phyloP scores from a whole-genome alignment of 2,113 vertebrate species.

The Lutjanus erythropterus region DNA sequence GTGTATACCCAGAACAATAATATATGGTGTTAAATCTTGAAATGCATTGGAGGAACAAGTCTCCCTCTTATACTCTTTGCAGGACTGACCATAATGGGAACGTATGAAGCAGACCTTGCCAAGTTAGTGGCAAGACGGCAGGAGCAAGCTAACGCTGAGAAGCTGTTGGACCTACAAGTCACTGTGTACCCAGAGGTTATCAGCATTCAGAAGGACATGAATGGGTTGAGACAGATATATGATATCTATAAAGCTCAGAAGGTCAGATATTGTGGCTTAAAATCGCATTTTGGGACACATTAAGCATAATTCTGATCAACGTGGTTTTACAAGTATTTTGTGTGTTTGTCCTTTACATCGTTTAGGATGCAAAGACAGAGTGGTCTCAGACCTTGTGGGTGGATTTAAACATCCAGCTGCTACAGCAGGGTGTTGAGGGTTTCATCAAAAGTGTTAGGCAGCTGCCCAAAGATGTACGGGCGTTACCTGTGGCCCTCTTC shows the following conservation, averaged over 20 bases:
- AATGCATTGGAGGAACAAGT: background rate
- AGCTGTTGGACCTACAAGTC: slow-evolving; percentile 90
- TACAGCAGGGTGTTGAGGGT: slow-evolving; percentile 91
- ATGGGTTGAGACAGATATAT: slow-evolving; percentile 87
- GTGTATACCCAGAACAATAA: background rate
- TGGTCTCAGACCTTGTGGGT: slow-evolving; percentile 96
- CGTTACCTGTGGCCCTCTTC: slow-evolving; percentile 84
- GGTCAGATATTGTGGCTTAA: slow-evolving; percentile 73
- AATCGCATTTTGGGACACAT: background rate
- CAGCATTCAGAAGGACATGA: slow-evolving; percentile 90
- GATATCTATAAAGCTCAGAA: slow-evolving; percentile 88
- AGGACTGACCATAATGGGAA: slow-evolving; percentile 87
- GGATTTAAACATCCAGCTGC: slow-evolving; percentile 90
- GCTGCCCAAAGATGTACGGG: slow-evolving; percentile 88
- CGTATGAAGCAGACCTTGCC: slow-evolving; percentile 87
- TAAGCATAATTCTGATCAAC: background rate
- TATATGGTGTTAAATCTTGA: background rate
- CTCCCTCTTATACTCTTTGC: slow-evolving; percentile 8
- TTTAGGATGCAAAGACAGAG: slow-evolving; percentile 89
- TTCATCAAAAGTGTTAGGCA: slow-evolving; percentile 88
- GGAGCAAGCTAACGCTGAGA: slow-evolving; percentile 90
- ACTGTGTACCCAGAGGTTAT: slow-evolving; percentile 87
- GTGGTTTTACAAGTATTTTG: background rate
- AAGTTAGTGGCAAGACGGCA: slow-evolving; percentile 81
- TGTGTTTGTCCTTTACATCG: slow-evolving; percentile 35